Percentiles rank a stretch among this genome's conserved stretches.
phyloP scores from a whole-genome alignment of 2,797 vertebrate species.

The Halcyon leucocephala region DNA sequence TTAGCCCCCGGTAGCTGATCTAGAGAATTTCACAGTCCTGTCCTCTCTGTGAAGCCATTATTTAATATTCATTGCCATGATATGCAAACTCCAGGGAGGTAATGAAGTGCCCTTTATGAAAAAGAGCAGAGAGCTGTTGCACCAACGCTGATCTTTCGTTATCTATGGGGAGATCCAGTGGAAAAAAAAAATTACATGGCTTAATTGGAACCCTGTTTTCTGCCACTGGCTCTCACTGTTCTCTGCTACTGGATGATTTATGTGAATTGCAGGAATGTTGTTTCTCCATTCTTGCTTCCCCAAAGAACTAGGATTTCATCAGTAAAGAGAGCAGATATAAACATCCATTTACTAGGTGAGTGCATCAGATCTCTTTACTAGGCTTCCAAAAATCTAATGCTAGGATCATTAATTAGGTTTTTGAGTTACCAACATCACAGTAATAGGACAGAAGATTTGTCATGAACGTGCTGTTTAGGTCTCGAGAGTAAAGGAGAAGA shows the following conservation, averaged over 20 bases:
- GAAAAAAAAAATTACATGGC: background rate
- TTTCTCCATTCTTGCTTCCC: background rate
- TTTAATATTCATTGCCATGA: conserved; percentile 6
- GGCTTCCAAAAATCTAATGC: background rate
- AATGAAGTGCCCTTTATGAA: background rate
- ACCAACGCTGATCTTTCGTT: background rate
- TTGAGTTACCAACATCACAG: background rate
- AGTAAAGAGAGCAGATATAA: background rate
- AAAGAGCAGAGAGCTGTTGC: background rate
- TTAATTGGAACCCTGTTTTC: conserved; percentile 44
- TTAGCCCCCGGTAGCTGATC: background rate
- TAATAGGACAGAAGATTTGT: background rate
- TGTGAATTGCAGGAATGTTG: background rate
- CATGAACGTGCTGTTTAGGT: background rate
- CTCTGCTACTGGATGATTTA: conserved; percentile 4
- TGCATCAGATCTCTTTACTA: background rate
- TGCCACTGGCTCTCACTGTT: background rate
- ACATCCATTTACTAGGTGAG: background rate
- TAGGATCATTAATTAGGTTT: background rate
- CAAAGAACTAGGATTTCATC: background rate
- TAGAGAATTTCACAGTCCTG: background rate
- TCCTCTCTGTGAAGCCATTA: background rate
- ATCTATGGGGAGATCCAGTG: background rate
- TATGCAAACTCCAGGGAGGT: background rate
- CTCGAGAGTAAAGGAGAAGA: background rate